Evolutionary conservation across 2,888 invertebrate genomes (phyloP).

Genomic region (Patella ulyssiponensis): DNA sequence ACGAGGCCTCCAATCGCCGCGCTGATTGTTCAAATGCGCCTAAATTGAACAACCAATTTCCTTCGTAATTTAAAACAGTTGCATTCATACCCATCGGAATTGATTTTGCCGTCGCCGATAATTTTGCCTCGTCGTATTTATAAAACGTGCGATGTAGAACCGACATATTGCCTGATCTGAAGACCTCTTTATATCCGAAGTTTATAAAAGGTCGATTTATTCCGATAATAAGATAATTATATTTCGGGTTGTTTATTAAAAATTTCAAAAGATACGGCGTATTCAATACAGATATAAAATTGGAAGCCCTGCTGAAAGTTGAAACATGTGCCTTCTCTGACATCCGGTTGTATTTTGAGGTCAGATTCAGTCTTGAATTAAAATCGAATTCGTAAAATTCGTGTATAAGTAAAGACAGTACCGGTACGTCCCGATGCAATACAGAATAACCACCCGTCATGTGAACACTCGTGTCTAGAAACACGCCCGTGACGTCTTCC

Average conservation of each 20-base stretch:
- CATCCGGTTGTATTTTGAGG: background rate
- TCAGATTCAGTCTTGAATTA: background rate
- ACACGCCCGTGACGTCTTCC: constrained; percentile 58
- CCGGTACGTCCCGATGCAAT: constrained; percentile 52
- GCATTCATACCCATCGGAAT: constrained; percentile 49
- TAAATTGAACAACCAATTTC: constrained; percentile 50
- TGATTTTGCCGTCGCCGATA: constrained; percentile 30
- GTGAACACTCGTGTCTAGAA: constrained; percentile 49
- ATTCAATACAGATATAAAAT: constrained; percentile 55
- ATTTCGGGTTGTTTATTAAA: constrained; percentile 44
- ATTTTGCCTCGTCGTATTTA: constrained; percentile 18
- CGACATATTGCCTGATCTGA: constrained; percentile 46
- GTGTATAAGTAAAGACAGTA: constrained; percentile 48
- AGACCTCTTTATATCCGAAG: constrained; percentile 51
- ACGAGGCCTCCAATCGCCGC: constrained; percentile 41
- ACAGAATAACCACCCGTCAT: constrained; percentile 53
- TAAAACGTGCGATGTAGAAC: constrained; percentile 46
- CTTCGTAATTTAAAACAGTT: constrained; percentile 59
- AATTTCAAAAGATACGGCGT: constrained; percentile 48
- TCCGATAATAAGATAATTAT: constrained; percentile 57
- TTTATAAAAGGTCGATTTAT: constrained; percentile 39
- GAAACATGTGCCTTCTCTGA: constrained; percentile 26
- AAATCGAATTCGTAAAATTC: constrained; percentile 48
- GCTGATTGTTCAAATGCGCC: constrained; percentile 45
- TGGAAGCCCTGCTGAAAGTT: constrained; percentile 42